A percentile compares a stretch with the other conserved stretches of the same genome.
Conservation (phyloP, 2,113 vertebrate species). For the Poecilia latipinna region DNA sequence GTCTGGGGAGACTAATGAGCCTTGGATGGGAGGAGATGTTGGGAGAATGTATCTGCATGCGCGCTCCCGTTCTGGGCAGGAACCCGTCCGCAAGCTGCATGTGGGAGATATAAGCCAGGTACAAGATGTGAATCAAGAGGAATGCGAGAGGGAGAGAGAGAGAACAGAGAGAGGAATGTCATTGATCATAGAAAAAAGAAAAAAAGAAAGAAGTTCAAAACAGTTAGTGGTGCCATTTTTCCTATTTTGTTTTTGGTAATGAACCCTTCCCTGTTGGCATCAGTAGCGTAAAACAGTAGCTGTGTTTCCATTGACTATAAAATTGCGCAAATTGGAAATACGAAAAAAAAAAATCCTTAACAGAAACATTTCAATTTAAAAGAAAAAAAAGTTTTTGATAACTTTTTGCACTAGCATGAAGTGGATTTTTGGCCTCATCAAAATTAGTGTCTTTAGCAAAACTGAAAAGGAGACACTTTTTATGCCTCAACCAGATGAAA, state of each 20-base stretch:
- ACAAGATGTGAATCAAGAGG: slow-evolving; percentile 75
- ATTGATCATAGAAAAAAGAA: slow-evolving; percentile 69
- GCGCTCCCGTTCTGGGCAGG: slow-evolving; percentile 73
- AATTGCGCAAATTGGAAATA: too few relatives aligned
- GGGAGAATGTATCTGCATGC: slow-evolving; percentile 76
- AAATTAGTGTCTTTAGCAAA: too few relatives aligned
- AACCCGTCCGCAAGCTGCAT: slow-evolving; percentile 75
- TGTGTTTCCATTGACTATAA: too few relatives aligned
- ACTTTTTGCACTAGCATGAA: too few relatives aligned
- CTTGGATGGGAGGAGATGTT: slow-evolving; percentile 67
- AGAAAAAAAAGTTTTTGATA: too few relatives aligned
- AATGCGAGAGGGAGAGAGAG: slow-evolving; percentile 70
- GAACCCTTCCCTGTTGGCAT: slow-evolving; percentile 23
- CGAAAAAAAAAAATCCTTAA: too few relatives aligned
- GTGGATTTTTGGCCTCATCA: too few relatives aligned
- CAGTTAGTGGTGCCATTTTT: slow-evolving; percentile 14
- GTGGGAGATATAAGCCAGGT: slow-evolving; percentile 85
- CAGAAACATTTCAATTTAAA: too few relatives aligned
- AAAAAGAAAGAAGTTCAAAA: slow-evolving; percentile 36
- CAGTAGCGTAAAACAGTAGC: slow-evolving; percentile 4
- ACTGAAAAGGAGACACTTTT: too few relatives aligned
- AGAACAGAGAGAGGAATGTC: slow-evolving; percentile 66
- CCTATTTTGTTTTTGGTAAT: slow-evolving; percentile 13
- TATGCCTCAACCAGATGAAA: too few relatives aligned
- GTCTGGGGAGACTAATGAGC: slow-evolving; percentile 78